phyloP scores from a whole-genome alignment of 2,113 vertebrate species.

The Vulpes vulpes region DNA sequence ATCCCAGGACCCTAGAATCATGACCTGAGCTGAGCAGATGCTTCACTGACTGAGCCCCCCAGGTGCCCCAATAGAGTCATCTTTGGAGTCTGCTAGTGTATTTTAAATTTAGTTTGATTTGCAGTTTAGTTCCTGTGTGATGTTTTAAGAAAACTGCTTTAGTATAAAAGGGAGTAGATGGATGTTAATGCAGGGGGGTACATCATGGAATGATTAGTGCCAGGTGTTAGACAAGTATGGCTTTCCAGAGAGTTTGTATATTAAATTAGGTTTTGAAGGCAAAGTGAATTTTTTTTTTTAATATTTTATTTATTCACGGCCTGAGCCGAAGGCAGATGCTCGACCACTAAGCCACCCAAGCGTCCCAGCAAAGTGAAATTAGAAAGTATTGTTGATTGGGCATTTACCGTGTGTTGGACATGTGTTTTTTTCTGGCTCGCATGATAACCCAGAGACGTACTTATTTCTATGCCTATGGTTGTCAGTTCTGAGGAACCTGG shows the following conservation, averaged over 20 bases:
- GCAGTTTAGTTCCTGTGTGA: neutral
- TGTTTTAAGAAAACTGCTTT: neutral
- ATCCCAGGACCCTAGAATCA: too few species aligned
- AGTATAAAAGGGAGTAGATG: neutral
- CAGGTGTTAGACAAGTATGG: neutral
- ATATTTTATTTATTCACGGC: too few species aligned
- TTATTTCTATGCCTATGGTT: neutral
- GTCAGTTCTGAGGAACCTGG: neutral
- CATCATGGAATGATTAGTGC: neutral
- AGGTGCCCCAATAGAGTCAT: neutral
- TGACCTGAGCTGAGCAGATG: too few species aligned
- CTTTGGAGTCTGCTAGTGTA: neutral
- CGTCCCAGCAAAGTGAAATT: too few species aligned
- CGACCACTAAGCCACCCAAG: too few species aligned
- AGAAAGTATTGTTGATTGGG: neutral
- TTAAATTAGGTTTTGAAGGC: neutral
- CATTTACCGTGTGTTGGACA: neutral
- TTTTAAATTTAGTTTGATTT: conserved; percentile 55
- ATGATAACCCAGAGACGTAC: neutral
- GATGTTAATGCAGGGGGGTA: neutral
- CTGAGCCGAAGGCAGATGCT: too few species aligned
- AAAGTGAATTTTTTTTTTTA: neutral
- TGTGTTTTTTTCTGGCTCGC: neutral
- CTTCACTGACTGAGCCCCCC: too few species aligned
- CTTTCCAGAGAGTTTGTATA: neutral